A percentile compares a stretch with the other conserved stretches of the same genome.
These are phyloP conservation scores for Smittia sp. DNA, from an alignment of 2,888 invertebrate species.

Conservation along the genomic window DNA sequence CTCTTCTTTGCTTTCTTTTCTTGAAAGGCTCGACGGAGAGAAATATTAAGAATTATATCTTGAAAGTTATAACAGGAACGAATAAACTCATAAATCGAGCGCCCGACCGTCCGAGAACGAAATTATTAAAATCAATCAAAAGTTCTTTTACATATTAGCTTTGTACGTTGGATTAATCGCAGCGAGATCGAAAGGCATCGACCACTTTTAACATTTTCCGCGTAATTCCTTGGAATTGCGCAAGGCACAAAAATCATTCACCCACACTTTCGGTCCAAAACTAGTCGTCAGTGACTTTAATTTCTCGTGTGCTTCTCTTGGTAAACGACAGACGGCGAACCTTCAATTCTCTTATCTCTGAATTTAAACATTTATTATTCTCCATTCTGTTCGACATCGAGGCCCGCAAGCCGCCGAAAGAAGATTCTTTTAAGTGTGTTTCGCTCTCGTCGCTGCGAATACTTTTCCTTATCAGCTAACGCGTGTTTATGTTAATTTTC, in stretches of 20 bases:
- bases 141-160: not conserved
- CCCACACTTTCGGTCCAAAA: not conserved
- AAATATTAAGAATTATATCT: constrained; percentile 13
- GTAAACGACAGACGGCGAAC: not conserved
- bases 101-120: not conserved
- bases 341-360: constrained; percentile 23
- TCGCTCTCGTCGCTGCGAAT: not conserved
- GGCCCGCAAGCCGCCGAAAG: not conserved
- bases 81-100: constrained; percentile 11
- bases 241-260: too few relatives aligned
- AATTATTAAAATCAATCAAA: constrained; percentile 27
- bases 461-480: constrained; percentile 40
- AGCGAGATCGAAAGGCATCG: not conserved
- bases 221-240: too few relatives aligned
- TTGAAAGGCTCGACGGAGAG: not conserved
- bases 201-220: not conserved
- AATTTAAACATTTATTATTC: constrained; percentile 40
- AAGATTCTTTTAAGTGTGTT: constrained; percentile 23
- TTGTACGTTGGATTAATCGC: not conserved
- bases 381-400: not conserved
- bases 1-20: constrained; percentile 8
- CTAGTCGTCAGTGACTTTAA: not conserved
- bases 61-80: constrained; percentile 17
- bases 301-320: not conserved
- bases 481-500: constrained; percentile 42